Evolutionary conservation across 2,888 invertebrate species (phyloP).

Genomic region (Aleiodes testaceus): DNA sequence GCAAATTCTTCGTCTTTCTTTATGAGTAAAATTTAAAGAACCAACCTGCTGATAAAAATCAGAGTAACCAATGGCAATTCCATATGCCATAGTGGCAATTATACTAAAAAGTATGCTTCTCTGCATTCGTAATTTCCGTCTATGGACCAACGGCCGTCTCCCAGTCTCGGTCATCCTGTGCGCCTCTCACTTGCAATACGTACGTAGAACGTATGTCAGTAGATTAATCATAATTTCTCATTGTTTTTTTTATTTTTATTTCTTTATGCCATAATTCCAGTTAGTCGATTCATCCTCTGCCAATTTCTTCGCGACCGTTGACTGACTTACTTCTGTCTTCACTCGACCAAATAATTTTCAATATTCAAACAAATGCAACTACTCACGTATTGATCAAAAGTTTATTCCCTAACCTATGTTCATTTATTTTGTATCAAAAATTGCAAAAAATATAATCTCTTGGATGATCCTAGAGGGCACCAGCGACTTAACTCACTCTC

Average conservation of each 20-base stretch:
- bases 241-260: conserved; percentile 10
- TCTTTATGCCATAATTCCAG: conserved; percentile 2
- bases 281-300: conserved; percentile 28
- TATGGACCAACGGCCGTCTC: conserved; percentile 35
- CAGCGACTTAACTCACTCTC: too few species aligned
- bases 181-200: not conserved
- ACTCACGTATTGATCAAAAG: too few species aligned
- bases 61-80: conserved; percentile 55
- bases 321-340: conserved; percentile 24
- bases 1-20: not conserved
- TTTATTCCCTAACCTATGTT: too few species aligned
- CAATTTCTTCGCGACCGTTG: not conserved
- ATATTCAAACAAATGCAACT: not conserved
- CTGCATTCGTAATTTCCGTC: conserved; percentile 53
- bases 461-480: too few species aligned
- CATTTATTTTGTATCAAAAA: too few species aligned
- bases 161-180: conserved; percentile 6
- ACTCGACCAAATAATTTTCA: not conserved
- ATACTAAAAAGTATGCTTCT: conserved; percentile 53
- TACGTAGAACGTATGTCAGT: conserved; percentile 10
- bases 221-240: conserved; percentile 34
- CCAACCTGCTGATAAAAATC: conserved; percentile 50
- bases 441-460: too few species aligned
- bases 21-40: conserved; percentile 12
- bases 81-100: conserved; percentile 51